phyloP scores from a whole-genome alignment of 2,113 vertebrate species.

The Hippocampus barbouri region DNA sequence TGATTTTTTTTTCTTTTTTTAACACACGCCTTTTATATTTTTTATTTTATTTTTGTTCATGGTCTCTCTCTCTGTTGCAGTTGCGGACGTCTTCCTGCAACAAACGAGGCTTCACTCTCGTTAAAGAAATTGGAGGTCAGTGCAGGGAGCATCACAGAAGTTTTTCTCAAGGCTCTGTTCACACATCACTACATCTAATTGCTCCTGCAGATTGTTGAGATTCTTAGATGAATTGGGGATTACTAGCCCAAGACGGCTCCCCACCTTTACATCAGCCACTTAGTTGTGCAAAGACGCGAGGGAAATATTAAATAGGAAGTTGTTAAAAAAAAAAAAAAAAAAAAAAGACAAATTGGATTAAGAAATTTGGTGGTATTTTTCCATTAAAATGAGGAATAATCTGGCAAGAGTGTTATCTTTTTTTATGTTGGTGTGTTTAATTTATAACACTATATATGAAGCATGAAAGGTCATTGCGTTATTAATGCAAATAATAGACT shows the following conservation, averaged over 20 bases:
- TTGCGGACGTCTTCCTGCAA: too few relatives aligned
- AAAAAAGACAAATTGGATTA: background rate
- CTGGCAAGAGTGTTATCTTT: background rate
- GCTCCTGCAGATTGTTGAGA: conserved; percentile 64
- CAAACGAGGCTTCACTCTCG: background rate
- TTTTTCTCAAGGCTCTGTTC: conserved; percentile 56
- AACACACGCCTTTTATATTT: too few relatives aligned
- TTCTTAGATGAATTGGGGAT: conserved; percentile 63
- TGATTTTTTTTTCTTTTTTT: too few relatives aligned
- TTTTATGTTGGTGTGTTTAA: too few relatives aligned
- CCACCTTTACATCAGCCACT: conserved; percentile 46
- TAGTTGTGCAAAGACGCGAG: conserved; percentile 12
- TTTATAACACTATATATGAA: too few relatives aligned
- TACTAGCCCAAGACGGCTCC: conserved; percentile 57
- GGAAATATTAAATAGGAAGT: background rate
- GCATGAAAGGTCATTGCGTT: background rate
- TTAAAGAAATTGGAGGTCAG: conserved; percentile 3
- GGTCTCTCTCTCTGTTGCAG: too few relatives aligned
- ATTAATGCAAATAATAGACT: background rate
- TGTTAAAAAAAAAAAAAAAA: background rate
- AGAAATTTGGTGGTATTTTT: background rate
- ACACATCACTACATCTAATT: conserved; percentile 63
- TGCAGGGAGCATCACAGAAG: conserved; percentile 13
- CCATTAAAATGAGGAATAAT: background rate
- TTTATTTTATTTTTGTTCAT: too few relatives aligned